Evolutionary conservation across 2,797 vertebrate genomes (phyloP).

Genomic region (Peromyscus aztecus): DNA sequence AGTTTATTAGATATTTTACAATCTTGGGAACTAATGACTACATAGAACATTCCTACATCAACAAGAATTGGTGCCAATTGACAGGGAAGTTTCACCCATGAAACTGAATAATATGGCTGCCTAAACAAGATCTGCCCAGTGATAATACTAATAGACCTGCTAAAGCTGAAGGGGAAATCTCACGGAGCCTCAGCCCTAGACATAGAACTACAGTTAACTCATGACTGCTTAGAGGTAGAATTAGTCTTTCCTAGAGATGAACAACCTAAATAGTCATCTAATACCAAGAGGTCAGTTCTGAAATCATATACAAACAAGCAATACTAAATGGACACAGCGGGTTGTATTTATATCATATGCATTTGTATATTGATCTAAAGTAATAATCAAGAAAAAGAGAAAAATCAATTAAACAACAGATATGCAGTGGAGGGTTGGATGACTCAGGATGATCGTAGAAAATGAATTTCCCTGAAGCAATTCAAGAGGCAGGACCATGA

Average conservation of each 20-base stretch:
- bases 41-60: conserved; percentile 81
- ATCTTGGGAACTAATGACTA: conserved; percentile 85
- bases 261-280: background rate
- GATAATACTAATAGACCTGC: background rate
- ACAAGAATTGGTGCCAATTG: conserved; percentile 75
- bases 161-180: background rate
- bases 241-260: background rate
- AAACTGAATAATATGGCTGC: background rate
- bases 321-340: background rate
- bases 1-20: conserved; percentile 86
- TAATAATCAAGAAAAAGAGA: background rate
- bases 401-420: conserved; percentile 64
- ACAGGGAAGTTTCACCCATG: background rate
- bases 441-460: conserved; percentile 69
- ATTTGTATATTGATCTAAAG: background rate
- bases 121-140: background rate
- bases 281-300: background rate
- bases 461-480: conserved; percentile 74
- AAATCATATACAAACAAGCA: background rate
- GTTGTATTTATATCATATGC: background rate
- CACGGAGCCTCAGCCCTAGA: too few species aligned
- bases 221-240: too few species aligned
- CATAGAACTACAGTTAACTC: background rate
- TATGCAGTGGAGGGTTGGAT: conserved; percentile 72
- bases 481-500: conserved; percentile 71